Base-by-base conservation (phyloP, 2,797 vertebrate species). In the Argyrosomus regius region DNA sequence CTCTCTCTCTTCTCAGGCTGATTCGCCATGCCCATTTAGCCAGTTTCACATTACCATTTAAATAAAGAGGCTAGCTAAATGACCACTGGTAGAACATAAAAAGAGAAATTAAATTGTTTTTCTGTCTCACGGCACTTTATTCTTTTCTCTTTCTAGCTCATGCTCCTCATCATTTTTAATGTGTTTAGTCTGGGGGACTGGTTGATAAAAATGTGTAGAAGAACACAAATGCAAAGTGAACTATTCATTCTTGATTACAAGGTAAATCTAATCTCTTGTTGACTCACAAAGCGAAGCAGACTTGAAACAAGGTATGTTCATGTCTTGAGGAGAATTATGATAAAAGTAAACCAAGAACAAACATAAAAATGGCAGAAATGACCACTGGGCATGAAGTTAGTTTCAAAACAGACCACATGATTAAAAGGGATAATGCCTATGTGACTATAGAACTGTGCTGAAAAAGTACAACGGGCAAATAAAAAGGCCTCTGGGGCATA, bases 51-150 rank as follows among this genome's bases (percentile, higher is more conserved):
- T 95, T 93, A 93, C 78, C 89, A 91, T 94, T 94, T 90, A 94
- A 93, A 95, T 93, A 95, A 94, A 94, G 88, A 88, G 66, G 82
- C 77, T 22, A 12, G 71, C 77, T 92, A 92, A 94, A 93, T 91
- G 88, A 91, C 91, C 89, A 88, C 75, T 71, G 82, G 69, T 87
- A 78, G 83, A 87, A 92, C 90, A 93, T 92, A 87, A 90, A 94
- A 92, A 88, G 87, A 89, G 64, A 90, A 90, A 92, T 89, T 81
- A 84, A 91, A 92, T 89, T 76, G 75, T 86, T 92, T 91, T 90
- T 89, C 84, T 87, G 83, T 87, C 90, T 85, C 76, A 71, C 22
- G 72, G 86, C 86, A 76, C 82, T 89, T 88, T 84, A 71, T 86
- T 77, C 60, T 77, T 87, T 88, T 84, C 74, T 76, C 78, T 82